Evolutionary conservation across 2,797 vertebrate genomes (phyloP), one percentile per base, ranked within the genome.

Genomic region (Dromococcyx pavoninus): DNA sequence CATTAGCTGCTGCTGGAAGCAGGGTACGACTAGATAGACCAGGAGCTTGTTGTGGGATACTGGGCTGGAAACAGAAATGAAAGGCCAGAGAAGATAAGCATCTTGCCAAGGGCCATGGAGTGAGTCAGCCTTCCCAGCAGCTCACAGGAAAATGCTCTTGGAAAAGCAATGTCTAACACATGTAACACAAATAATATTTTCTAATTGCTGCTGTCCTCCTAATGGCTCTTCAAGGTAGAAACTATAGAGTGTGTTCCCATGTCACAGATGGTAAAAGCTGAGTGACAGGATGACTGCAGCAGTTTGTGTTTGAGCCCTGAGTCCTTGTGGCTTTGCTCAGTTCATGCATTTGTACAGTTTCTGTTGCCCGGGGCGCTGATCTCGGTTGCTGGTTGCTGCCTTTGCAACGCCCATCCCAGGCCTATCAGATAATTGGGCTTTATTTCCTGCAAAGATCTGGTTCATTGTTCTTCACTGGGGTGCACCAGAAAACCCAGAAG

Each of bases 1-100:
- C 56, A 33, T 91, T 90, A 76, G 91, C 86, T 72, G 6, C 93
- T 82, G 94, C 93, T 85, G 56, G 58, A 94, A 95, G 85, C 92
- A 89, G 94, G 84, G 37, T 27, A 27, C 39, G n/a, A 21, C 44
- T 39, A 89, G 85, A 53, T 50, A 72, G 92, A 62, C 33, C 8
- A 11, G 91, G 10, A 80, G 74, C 74, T 81, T 46, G 64, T 50
- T 82, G 72, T 65, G 84, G 92, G 92, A 65, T 58, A 4, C 88
- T 14, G 76, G 28, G 60, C 76, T 73, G 11, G 60, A 46, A 86
- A 28, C 60, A 8, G 24, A 33, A 84, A 57, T 57, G 90, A 79
- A 44, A 90, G 88, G 80, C 39, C 50, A 8, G 72, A 21, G 85
- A 30, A 46, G 64, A 61, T 94, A 18, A 79, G 77, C 30, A 16